Percentiles rank a stretch among this genome's conserved stretches.
Evolutionary conservation across 2,888 invertebrate genomes (phyloP).

Genomic region (Crossocerus cetratus): DNA sequence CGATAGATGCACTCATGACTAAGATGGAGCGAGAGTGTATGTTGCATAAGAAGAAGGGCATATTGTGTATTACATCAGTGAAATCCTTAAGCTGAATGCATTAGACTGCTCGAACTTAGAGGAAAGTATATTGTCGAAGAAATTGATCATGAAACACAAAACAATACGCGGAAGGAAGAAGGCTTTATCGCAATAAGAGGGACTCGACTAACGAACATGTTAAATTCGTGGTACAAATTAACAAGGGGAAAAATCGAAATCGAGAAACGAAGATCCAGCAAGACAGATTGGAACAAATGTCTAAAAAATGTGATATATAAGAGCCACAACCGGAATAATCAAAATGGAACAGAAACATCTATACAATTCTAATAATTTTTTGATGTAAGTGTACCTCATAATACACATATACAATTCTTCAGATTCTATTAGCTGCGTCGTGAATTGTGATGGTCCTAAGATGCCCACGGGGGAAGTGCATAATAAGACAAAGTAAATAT

Average conservation of each 20-base stretch:
- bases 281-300: slow-evolving; percentile 51
- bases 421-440: slow-evolving; percentile 42
- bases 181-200: slow-evolving; percentile 5
- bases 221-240: slow-evolving; percentile 44
- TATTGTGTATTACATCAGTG: slow-evolving; percentile 25
- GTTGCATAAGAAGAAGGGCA: slow-evolving; percentile 19
- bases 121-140: slow-evolving; percentile 1
- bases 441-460: slow-evolving; percentile 70
- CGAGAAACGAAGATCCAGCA: slow-evolving; percentile 28
- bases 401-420: slow-evolving; percentile 43
- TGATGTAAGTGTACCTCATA: slow-evolving; percentile 47
- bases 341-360: slow-evolving; percentile 48
- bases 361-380: slow-evolving; percentile 47
- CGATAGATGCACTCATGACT: slow-evolving; percentile 21
- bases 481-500: slow-evolving; percentile 66
- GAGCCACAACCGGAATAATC: slow-evolving; percentile 59
- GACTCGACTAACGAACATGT: slow-evolving; percentile 9
- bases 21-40: background rate
- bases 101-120: background rate
- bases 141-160: background rate
- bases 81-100: slow-evolving; percentile 17
- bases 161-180: background rate
- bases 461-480: slow-evolving; percentile 71
- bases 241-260: background rate
- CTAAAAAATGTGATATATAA: slow-evolving; percentile 59